Conservation (phyloP, 2,888 invertebrate genomes). For the Sthenelais limicola region DNA sequence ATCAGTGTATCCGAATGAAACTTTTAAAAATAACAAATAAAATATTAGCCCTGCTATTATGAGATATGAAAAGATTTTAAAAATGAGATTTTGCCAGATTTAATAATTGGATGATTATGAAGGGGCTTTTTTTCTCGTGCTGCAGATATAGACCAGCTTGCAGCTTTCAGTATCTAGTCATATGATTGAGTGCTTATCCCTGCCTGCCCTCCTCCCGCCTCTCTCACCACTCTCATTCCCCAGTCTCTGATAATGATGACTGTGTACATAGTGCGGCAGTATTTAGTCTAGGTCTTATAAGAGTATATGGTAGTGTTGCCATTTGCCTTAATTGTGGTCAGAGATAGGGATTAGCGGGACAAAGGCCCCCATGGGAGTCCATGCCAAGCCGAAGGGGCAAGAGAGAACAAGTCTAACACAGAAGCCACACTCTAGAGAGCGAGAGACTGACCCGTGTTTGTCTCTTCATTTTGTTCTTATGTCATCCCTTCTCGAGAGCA, state of each 20-base stretch:
- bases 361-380: slow-evolving; percentile 1
- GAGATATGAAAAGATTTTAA: no score
- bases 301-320: slow-evolving; percentile 27
- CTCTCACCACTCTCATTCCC: not conserved
- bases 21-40: no score
- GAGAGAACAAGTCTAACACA: no score
- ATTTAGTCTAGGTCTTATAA: slow-evolving; percentile 10
- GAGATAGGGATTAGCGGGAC: not conserved
- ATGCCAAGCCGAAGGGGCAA: slow-evolving; percentile 35
- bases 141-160: not conserved
- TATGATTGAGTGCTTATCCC: slow-evolving; percentile 16
- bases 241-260: not conserved
- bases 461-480: no score
- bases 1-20: no score
- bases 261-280: slow-evolving; percentile 9
- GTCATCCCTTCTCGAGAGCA: slow-evolving; percentile 35
- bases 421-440: no score
- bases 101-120: no score
- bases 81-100: no score
- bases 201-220: slow-evolving; percentile 3
- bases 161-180: slow-evolving; percentile 35
- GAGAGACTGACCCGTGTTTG: no score
- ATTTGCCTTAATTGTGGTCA: slow-evolving; percentile 28
- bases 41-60: no score
- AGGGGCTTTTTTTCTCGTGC: slow-evolving; percentile 5